These are phyloP conservation scores for Leptinotarsa juncta DNA, from an alignment of 2,888 invertebrate genomes.

Conservation along the genomic window DNA sequence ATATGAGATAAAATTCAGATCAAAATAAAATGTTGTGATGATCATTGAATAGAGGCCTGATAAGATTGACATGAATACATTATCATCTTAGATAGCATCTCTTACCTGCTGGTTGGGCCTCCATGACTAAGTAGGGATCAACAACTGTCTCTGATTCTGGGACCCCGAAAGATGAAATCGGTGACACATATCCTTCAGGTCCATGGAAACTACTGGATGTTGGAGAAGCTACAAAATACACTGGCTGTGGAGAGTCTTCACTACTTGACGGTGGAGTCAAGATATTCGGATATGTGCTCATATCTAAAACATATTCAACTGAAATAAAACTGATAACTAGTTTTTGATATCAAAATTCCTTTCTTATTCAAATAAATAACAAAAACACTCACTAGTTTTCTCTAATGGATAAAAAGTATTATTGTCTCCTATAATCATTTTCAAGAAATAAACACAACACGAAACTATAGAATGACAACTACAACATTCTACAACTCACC, in stretches of 20 bases:
- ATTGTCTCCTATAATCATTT: conserved; percentile 29
- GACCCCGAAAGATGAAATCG: background rate
- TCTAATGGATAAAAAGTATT: conserved; percentile 29
- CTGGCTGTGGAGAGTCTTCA: conserved; percentile 58
- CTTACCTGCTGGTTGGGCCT: conserved; percentile 5
- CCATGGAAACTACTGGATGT: conserved; percentile 48
- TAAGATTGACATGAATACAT: background rate
- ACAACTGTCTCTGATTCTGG: background rate
- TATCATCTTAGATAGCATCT: background rate
- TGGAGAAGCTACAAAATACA: conserved; percentile 51
- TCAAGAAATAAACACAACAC: conserved; percentile 15
- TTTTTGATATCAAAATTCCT: too few relatives aligned
- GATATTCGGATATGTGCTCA: conserved; percentile 55
- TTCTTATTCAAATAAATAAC: background rate
- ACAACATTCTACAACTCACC: conserved; percentile 27
- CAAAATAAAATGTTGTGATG: too few relatives aligned
- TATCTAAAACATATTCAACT: conserved; percentile 45
- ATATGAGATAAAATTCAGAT: too few relatives aligned
- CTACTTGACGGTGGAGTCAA: conserved; percentile 60
- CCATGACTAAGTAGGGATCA: conserved; percentile 6
- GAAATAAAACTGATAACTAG: background rate
- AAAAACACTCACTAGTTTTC: conserved; percentile 31
- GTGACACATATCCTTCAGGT: conserved; percentile 28
- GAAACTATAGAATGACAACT: background rate
- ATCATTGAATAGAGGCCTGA: background rate